Percentiles rank a stretch among this genome's conserved stretches.
These are phyloP conservation scores for Clarias batrachus DNA, from an alignment of 2,113 vertebrate species.

Conservation along the genomic window DNA sequence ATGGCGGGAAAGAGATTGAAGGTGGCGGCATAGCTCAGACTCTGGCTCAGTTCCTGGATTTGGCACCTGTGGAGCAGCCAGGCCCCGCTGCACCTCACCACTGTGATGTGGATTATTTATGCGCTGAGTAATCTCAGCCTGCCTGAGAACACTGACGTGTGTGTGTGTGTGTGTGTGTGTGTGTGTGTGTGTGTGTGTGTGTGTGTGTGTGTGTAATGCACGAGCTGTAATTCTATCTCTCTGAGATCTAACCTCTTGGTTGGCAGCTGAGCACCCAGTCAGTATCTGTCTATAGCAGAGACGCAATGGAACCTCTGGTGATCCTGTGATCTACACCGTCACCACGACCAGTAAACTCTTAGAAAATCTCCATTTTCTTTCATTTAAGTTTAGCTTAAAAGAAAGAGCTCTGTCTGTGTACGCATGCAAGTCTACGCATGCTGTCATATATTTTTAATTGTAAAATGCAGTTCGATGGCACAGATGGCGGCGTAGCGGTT, in stretches of 20 bases:
- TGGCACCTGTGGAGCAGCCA: constrained; percentile 37
- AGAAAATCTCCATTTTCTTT: constrained; percentile 24
- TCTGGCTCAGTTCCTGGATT: constrained; percentile 53
- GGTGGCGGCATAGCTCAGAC: constrained; percentile 22
- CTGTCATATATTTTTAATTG: neutral
- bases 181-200: constrained; percentile 16
- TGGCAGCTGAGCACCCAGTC: neutral
- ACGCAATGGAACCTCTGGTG: neutral
- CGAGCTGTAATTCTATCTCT: constrained; percentile 40
- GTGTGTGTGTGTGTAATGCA: constrained; percentile 9
- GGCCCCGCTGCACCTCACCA: constrained; percentile 48
- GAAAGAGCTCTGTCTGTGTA: no score
- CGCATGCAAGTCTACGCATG: no score
- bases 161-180: constrained; percentile 8
- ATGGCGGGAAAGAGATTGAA: neutral
- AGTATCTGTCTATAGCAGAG: neutral
- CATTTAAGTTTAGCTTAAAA: neutral
- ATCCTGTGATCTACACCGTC: neutral
- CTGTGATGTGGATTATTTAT: constrained; percentile 64
- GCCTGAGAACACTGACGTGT: constrained; percentile 26
- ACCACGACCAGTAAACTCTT: neutral
- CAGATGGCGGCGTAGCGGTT: no score
- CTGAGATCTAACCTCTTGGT: constrained; percentile 1
- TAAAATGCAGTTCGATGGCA: neutral
- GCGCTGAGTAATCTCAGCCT: constrained; percentile 51